Evolutionary conservation across 2,888 invertebrate species (phyloP).

Genomic region (Lasioglossum zephyrum): DNA sequence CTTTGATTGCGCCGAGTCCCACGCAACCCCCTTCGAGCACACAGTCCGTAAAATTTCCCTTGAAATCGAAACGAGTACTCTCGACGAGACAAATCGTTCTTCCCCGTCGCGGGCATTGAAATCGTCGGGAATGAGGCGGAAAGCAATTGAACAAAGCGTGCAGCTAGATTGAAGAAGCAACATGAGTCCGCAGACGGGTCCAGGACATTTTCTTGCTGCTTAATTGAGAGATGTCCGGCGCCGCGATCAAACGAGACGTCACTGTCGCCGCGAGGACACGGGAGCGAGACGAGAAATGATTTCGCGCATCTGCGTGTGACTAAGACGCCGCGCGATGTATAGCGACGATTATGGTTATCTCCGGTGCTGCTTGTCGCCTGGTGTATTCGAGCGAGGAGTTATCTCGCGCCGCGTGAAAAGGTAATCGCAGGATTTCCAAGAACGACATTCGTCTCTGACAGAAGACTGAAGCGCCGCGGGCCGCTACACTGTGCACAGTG

Average conservation of each 20-base stretch:
- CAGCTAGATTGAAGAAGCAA: not conserved
- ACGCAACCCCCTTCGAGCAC: not conserved
- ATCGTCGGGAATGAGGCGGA: not conserved
- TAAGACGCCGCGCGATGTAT: constrained; percentile 35
- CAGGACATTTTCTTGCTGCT: not conserved
- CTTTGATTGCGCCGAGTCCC: not conserved
- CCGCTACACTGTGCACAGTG: not conserved
- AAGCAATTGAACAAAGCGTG: not conserved
- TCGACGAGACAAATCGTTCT: not conserved
- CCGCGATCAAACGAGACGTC: constrained; percentile 46
- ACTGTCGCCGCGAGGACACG: constrained; percentile 43
- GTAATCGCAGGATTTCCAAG: constrained; percentile 42
- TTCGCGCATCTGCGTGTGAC: constrained; percentile 56
- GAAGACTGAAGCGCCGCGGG: constrained; percentile 28
- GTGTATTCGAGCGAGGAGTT: constrained; percentile 40
- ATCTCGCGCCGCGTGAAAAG: constrained; percentile 33
- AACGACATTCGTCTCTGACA: constrained; percentile 22
- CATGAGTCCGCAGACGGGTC: not conserved
- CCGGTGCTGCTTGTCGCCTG: constrained; percentile 42
- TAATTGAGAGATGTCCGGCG: constrained; percentile 34
- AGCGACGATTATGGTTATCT: constrained; percentile 56
- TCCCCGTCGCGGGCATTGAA: not conserved
- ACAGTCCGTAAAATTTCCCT: not conserved
- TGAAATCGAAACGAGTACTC: not conserved
- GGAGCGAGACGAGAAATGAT: constrained; percentile 50